Evolutionary conservation across 2,113 vertebrate species (phyloP), one percentile per base, ranked within the genome.

Genomic region (Sturnus vulgaris): DNA sequence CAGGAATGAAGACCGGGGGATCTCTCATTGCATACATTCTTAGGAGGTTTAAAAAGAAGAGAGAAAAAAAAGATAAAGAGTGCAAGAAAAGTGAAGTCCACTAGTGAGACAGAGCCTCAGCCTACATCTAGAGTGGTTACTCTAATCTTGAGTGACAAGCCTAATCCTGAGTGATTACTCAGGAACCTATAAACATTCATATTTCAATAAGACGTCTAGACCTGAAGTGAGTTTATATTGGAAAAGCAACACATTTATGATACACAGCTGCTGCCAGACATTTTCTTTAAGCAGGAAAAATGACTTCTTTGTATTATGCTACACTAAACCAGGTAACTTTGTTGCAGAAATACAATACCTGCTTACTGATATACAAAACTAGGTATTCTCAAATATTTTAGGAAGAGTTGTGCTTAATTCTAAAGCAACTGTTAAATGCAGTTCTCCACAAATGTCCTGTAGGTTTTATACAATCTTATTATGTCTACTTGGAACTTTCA

Each of bases 1-100:
- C 98, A 5, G 99, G 99, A 96, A 99, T 99, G 96, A 99, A 99
- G 44, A 99, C 96, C 5, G 99, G 99, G 3, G 98, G 97, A 61
- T 99, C 99, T 94, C 99, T 98, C 97, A 98, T 97, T 66, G 96
- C 97, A 97, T 98, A 98, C 79, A 98, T 82, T 93, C 98, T 99
- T 89, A 69, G 52, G 15, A 79, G 5, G 3, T 81, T 88, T 66
- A 60, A 79, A 65, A 82, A 33, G 7, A 39, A 65, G 14, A 21
- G 7, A 10, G 9, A 1, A 6, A 30, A 15, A 31, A 30, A 37
- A 44, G 4, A 75, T 75, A 10, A 88, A 69, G 10, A 46, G 7
- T 37, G 16, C 22, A 93, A 88, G 37, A 65, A 42, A 40, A 60
- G 12, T 55, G 10, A 69, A 85, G 35, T 27, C 30, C 30, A 57